These are phyloP conservation scores for Therioaphis trifolii DNA, from an alignment of 2,888 invertebrate genomes.

Conservation along the genomic window DNA sequence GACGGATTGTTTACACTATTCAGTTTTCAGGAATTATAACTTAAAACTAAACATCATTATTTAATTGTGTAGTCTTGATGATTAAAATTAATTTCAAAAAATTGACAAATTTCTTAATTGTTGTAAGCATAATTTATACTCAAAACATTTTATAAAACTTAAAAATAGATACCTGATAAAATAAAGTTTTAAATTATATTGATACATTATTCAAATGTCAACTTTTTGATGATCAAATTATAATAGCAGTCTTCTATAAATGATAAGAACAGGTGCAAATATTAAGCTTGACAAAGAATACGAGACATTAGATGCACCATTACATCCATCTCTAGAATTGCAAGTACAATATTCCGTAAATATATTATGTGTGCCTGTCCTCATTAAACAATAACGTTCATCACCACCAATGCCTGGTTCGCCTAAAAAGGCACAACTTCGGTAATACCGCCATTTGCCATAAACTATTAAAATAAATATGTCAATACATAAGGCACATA, in stretches of 20 bases:
- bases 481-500: slow-evolving; percentile 3
- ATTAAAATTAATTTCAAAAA: too few species aligned
- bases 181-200: too few species aligned
- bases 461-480: slow-evolving; percentile 65
- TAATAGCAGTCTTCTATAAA: slow-evolving; percentile 11
- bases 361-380: slow-evolving; percentile 91
- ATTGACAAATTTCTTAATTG: too few species aligned
- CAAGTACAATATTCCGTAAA: slow-evolving; percentile 95
- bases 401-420: slow-evolving; percentile 91
- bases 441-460: slow-evolving; percentile 67
- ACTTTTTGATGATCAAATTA: slow-evolving; percentile 17
- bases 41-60: too few species aligned
- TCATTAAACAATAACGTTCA: slow-evolving; percentile 89
- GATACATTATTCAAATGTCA: too few species aligned
- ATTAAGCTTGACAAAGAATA: slow-evolving; percentile 31
- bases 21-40: too few species aligned
- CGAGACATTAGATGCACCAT: slow-evolving; percentile 71
- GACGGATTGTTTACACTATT: too few species aligned
- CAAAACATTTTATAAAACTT: too few species aligned
- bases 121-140: too few species aligned
- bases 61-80: too few species aligned
- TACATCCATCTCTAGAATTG: slow-evolving; percentile 92
- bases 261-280: slow-evolving; percentile 27
- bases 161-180: too few species aligned
- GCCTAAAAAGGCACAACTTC: slow-evolving; percentile 84